A percentile compares a stretch with the other conserved stretches of the same genome.
Conservation (phyloP, 2,888 invertebrate species). For the Meandrusa payeni region DNA sequence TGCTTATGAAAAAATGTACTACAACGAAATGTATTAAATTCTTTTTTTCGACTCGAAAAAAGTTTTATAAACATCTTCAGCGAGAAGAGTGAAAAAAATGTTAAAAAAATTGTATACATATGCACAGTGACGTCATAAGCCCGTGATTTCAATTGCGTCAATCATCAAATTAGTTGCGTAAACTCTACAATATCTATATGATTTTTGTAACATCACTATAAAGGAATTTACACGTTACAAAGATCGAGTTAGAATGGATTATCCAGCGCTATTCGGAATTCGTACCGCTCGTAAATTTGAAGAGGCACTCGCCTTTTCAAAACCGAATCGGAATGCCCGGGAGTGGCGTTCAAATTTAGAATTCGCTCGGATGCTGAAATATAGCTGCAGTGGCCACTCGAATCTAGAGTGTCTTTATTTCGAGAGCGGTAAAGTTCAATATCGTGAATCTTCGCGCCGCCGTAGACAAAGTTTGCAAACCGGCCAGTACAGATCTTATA, state of each 20-base stretch:
- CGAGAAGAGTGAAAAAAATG: no score
- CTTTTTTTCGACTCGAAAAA: no score
- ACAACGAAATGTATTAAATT: no score
- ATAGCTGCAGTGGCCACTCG: constrained; percentile 35
- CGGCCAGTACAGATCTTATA: constrained; percentile 32
- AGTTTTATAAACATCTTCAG: no score
- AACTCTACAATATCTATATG: constrained; percentile 29
- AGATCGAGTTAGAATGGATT: constrained; percentile 38
- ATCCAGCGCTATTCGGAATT: constrained; percentile 34
- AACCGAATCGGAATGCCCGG: constrained; percentile 55
- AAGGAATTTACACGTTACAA: constrained; percentile 34
- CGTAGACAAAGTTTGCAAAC: constrained; percentile 28
- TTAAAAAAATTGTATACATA: no score
- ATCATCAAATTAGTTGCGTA: constrained; percentile 46
- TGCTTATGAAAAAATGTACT: no score
- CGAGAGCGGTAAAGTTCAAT: constrained; percentile 31
- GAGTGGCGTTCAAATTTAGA: constrained; percentile 59
- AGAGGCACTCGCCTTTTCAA: constrained; percentile 60
- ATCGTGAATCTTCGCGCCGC: constrained; percentile 24
- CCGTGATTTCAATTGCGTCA: constrained; percentile 35
- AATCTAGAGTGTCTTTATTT: constrained; percentile 20
- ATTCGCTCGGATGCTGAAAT: constrained; percentile 47
- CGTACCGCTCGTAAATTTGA: constrained; percentile 52
- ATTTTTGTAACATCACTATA: constrained; percentile 24
- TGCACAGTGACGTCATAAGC: constrained; percentile 30